Evolutionary conservation across 2,797 vertebrate genomes (phyloP), one percentile per base, ranked within the genome.

Genomic region (Melanotaenia parkinsoni): DNA sequence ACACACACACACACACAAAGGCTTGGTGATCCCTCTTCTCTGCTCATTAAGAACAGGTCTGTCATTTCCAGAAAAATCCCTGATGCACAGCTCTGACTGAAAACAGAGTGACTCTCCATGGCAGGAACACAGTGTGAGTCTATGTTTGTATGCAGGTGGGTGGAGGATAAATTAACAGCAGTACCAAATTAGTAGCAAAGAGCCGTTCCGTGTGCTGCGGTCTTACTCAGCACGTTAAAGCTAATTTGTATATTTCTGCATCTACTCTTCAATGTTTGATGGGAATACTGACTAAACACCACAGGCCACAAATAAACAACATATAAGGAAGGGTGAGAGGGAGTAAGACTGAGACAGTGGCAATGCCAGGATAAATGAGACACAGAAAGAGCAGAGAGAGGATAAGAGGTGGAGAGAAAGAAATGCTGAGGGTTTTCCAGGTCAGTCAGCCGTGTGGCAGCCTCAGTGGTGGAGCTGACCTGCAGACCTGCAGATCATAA

Each of bases 181-280:
- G 64, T 82, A 84, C 86, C 82, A 90, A 91, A 92, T 93, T 89
- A 92, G 88, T 79, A 74, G 76, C 81, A 79, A 87, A 79, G 82
- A 82, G 70, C 80, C n/a, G 83, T 78, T 88, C 63, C 37, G 74
- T 76, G 79, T 56, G 58, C 71, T 74, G 79, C 35, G 76, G 79
- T 87, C 86, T 90, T 84, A 89, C 84, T 87, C 91, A 88, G 89
- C 86, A 82, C 76, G 88, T 87, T 87, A 77, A 82, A 84, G 71
- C 79, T 85, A 86, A 89, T 91, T 86, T 58, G 40, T 58, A 37
- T 84, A 80, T 79, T 77, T 79, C 77, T 65, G 82, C 53, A 72
- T 58, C 75, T 68, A 64, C 62, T 79, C 82, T 56, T 81, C 73
- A 68, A 40, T 18, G 65, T 76, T 84, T 89, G 86, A 91, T 73